Evolutionary conservation across 2,888 invertebrate genomes (phyloP).

Genomic region (Amitus sp.): DNA sequence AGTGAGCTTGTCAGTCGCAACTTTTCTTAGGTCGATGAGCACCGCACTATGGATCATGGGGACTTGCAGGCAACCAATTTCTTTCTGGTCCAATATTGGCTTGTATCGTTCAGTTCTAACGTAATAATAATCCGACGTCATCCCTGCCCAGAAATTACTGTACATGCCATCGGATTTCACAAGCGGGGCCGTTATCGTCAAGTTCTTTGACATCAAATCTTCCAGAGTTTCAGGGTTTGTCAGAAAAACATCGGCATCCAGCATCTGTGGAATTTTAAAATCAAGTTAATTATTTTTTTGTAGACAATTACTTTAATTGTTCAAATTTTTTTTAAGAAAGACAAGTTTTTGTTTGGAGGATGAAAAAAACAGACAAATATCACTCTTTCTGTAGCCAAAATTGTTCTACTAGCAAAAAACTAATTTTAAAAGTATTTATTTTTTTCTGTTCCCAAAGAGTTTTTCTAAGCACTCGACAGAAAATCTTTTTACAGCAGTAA

Average conservation of each 20-base stretch:
- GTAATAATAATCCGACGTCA: conserved; percentile 87
- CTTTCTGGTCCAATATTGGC: conserved; percentile 77
- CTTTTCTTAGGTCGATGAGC: conserved; percentile 76
- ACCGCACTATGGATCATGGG: conserved; percentile 94
- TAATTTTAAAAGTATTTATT: conserved; percentile 1
- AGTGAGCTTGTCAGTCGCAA: conserved; percentile 74
- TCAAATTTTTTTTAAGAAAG: too few relatives aligned
- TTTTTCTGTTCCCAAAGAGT: not conserved
- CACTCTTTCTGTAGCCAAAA: too few relatives aligned
- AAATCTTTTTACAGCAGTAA: too few relatives aligned
- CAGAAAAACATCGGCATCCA: conserved; percentile 87
- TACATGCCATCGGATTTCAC: conserved; percentile 86
- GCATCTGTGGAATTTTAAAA: conserved; percentile 69
- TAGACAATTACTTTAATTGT: not conserved
- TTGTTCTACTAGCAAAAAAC: too few relatives aligned
- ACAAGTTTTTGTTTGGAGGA: too few relatives aligned
- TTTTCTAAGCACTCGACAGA: conserved; percentile 39
- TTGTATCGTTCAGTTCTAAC: conserved; percentile 85
- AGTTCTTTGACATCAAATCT: conserved; percentile 71
- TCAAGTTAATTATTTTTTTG: conserved; percentile 1
- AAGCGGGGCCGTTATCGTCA: conserved; percentile 84
- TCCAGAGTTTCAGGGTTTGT: conserved; percentile 74
- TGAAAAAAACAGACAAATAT: too few relatives aligned
- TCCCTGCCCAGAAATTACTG: conserved; percentile 97
- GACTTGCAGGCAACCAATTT: conserved; percentile 81